A percentile compares a stretch with the other conserved stretches of the same genome.
These are phyloP conservation scores for Planococcus citri DNA, from an alignment of 1,140 invertebrate genomes.

Conservation along the genomic window DNA sequence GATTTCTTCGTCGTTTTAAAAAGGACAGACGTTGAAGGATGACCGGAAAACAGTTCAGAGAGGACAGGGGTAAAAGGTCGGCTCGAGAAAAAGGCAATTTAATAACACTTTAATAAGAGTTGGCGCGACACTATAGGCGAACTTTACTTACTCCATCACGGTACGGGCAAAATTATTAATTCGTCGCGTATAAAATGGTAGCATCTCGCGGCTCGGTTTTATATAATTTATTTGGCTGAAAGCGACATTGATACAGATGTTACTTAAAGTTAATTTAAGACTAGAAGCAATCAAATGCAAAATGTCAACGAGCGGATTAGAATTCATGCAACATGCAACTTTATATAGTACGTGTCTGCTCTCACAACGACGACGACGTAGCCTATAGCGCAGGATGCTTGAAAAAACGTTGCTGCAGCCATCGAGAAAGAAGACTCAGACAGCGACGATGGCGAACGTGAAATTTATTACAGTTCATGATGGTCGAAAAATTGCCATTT, in stretches of 20 bases:
- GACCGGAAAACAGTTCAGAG: background rate
- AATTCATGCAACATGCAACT: background rate
- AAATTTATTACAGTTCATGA: no score
- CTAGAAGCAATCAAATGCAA: background rate
- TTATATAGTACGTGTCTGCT: no score
- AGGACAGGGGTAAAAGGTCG: background rate
- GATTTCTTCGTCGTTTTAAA: no score
- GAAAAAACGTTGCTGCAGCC: no score
- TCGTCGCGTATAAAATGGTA: background rate
- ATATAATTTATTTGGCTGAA: background rate
- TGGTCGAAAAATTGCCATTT: no score
- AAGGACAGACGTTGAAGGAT: no score
- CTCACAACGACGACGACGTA: no score
- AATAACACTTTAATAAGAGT: background rate
- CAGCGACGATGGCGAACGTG: no score
- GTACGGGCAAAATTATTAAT: background rate
- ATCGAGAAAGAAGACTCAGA: no score
- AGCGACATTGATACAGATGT: slow-evolving; percentile 6
- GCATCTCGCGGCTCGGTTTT: background rate
- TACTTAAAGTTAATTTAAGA: background rate
- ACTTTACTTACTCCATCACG: no score
- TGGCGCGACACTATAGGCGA: no score
- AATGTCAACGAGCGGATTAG: background rate
- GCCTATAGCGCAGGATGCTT: no score
- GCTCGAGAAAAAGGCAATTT: background rate